Conservation (phyloP, 2,888 invertebrate species). For the Augochlorella aurata region DNA sequence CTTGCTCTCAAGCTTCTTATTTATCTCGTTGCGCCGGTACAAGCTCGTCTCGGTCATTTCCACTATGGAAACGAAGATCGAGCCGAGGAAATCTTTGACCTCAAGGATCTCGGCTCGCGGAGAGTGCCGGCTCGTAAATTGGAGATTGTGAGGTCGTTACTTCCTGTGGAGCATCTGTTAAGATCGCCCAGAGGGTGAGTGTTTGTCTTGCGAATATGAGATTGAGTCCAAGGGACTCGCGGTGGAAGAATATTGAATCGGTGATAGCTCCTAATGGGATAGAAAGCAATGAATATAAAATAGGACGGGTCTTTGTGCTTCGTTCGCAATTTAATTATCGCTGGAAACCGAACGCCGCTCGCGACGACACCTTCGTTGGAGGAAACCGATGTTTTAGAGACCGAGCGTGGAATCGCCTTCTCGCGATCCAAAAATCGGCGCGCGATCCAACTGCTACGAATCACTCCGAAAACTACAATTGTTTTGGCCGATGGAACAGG, state of each 20-base stretch:
- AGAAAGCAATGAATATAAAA: slow-evolving; percentile 48
- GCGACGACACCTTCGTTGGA: slow-evolving; percentile 1
- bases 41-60: slow-evolving; percentile 67
- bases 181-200: slow-evolving; percentile 52
- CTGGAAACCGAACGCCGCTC: neutral
- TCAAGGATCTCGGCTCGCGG: slow-evolving; percentile 37
- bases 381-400: neutral
- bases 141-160: slow-evolving; percentile 62
- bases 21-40: slow-evolving; percentile 69
- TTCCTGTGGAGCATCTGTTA: slow-evolving; percentile 52
- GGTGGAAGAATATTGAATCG: slow-evolving; percentile 48
- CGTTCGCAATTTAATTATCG: slow-evolving; percentile 45
- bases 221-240: slow-evolving; percentile 37
- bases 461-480: neutral
- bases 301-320: slow-evolving; percentile 23
- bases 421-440: neutral
- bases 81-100: slow-evolving; percentile 57
- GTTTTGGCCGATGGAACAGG: neutral
- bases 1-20: slow-evolving; percentile 59
- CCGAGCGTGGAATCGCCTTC: neutral
- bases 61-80: slow-evolving; percentile 60
- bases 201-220: slow-evolving; percentile 58
- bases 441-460: neutral
- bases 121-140: slow-evolving; percentile 60
- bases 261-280: slow-evolving; percentile 58